phyloP scores from a whole-genome alignment of 2,797 vertebrate genomes.

The Spea hammondii region DNA sequence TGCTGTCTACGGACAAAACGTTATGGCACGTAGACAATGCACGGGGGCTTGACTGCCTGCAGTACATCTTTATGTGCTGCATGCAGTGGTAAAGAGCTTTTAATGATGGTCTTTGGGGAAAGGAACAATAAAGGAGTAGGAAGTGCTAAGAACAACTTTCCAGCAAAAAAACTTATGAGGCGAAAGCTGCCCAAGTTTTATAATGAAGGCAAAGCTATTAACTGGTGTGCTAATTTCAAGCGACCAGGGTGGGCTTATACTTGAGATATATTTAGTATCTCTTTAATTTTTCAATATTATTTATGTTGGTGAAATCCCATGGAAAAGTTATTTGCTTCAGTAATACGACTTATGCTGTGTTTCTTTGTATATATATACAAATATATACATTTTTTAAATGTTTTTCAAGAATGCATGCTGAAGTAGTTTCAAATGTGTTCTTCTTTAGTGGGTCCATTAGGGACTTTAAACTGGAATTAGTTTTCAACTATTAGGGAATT shows the following conservation, averaged over 20 bases:
- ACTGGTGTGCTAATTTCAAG: background rate
- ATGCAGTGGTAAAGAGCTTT: slow-evolving; percentile 5
- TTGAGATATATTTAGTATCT: background rate
- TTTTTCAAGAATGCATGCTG: no score
- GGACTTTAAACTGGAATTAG: no score
- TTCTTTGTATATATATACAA: no score
- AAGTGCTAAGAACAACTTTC: slow-evolving; percentile 1
- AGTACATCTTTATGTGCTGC: slow-evolving; percentile 23
- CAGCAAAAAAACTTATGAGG: background rate
- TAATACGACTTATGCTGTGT: no score
- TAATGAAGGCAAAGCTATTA: background rate
- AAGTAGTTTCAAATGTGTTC: no score
- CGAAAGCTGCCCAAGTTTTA: background rate
- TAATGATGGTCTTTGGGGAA: slow-evolving; percentile 27
- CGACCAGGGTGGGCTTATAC: background rate
- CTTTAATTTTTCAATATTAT: background rate
- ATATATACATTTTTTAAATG: no score
- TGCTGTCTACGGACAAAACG: slow-evolving; percentile 28
- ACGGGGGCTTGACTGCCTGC: slow-evolving; percentile 6
- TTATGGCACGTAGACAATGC: slow-evolving; percentile 21
- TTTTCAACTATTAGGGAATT: no score
- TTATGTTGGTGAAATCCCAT: no score
- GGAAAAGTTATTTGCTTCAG: no score
- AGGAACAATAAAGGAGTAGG: slow-evolving; percentile 1
- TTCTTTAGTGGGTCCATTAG: no score